phyloP scores from a whole-genome alignment of 2,888 invertebrate genomes.

The Harmothoe impar region DNA sequence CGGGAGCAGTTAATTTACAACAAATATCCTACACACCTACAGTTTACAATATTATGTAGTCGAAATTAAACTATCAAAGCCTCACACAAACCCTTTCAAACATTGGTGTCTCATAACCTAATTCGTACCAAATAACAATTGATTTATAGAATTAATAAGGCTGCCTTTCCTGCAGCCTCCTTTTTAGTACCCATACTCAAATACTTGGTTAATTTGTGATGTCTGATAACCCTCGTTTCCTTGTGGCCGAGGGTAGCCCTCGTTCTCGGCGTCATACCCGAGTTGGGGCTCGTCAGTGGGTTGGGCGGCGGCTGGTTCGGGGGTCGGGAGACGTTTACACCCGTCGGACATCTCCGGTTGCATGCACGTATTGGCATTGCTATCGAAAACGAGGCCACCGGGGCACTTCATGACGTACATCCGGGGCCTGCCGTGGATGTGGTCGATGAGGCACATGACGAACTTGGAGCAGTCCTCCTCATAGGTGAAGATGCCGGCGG shows the following conservation, averaged over 20 bases:
- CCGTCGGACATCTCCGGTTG: constrained; percentile 43
- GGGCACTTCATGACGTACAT: constrained; percentile 71
- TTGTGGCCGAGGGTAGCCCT: not conserved
- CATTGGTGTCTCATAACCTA: too few relatives aligned
- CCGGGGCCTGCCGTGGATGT: constrained; percentile 61
- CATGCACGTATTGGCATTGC: constrained; percentile 54
- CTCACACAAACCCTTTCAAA: too few relatives aligned
- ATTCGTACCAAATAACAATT: too few relatives aligned
- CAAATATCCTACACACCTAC: too few relatives aligned
- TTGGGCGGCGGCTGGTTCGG: not conserved
- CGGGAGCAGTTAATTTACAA: too few relatives aligned
- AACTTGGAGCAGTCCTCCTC: constrained; percentile 70
- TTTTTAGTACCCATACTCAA: constrained; percentile 16
- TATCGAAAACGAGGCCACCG: constrained; percentile 68
- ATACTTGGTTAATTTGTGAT: not conserved
- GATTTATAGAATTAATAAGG: too few relatives aligned
- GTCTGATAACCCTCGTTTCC: not conserved
- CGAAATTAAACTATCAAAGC: too few relatives aligned
- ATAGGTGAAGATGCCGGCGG: constrained; percentile 69
- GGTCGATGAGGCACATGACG: constrained; percentile 69
- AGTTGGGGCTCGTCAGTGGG: not conserved
- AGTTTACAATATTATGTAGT: too few relatives aligned
- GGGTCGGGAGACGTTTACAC: not conserved
- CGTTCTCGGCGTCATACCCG: not conserved
- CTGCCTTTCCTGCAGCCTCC: not conserved